phyloP scores from a whole-genome alignment of 2,888 invertebrate genomes.

The Parnassius orleans region DNA sequence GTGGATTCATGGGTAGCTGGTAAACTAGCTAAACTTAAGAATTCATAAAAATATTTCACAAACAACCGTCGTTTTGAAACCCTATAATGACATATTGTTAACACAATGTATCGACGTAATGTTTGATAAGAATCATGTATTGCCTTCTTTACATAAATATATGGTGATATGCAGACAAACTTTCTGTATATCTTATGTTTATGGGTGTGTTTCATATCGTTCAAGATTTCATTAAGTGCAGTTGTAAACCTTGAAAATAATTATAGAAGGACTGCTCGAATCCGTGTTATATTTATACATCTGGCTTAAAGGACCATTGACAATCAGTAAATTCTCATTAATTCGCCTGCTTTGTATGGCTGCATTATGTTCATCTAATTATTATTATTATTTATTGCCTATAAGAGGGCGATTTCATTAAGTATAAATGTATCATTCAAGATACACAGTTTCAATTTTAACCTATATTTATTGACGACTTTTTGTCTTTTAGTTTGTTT shows the following conservation, averaged over 20 bases:
- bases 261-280: not conserved
- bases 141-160: not conserved
- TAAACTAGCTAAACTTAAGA: not conserved
- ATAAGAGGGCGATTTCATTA: slow-evolving; percentile 35
- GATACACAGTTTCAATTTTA: slow-evolving; percentile 31
- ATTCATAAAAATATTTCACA: not conserved
- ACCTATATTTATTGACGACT: slow-evolving; percentile 35
- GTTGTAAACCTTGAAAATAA: not conserved
- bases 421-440: slow-evolving; percentile 38
- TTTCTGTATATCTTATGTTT: slow-evolving; percentile 7
- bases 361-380: slow-evolving; percentile 3
- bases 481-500: slow-evolving; percentile 25
- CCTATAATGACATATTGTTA: not conserved
- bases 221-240: not conserved
- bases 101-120: not conserved
- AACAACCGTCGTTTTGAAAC: not conserved
- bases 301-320: slow-evolving; percentile 3
- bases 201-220: not conserved
- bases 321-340: not conserved
- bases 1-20: too few species aligned
- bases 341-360: not conserved
- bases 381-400: slow-evolving; percentile 29
- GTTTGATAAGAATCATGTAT: slow-evolving; percentile 7
- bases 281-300: not conserved
- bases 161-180: not conserved